These are phyloP conservation scores for Promerops cafer DNA, from an alignment of 2,113 vertebrate genomes.

Conservation along the genomic window DNA sequence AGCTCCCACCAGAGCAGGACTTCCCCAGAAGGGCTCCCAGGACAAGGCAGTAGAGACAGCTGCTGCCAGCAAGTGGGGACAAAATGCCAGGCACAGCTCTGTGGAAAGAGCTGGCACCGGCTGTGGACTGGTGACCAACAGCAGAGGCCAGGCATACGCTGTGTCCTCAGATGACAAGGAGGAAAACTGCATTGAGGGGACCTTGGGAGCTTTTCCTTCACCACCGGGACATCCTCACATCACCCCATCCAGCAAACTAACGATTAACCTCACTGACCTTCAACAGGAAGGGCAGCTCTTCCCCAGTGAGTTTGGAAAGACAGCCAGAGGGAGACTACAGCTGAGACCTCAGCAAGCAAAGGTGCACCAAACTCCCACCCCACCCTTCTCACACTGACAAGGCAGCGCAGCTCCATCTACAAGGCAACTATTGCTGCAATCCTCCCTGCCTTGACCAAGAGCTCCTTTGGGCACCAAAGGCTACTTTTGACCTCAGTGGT, in stretches of 20 bases:
- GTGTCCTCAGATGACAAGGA: background rate
- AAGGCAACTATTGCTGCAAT: background rate
- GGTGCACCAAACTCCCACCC: background rate
- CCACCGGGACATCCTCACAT: accelerated
- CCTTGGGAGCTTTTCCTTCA: background rate
- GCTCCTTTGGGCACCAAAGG: background rate
- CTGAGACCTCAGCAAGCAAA: background rate
- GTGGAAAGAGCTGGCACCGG: background rate
- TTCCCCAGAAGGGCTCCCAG: background rate
- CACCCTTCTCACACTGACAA: background rate
- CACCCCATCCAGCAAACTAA: background rate
- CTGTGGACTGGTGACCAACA: background rate
- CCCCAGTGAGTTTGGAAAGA: background rate
- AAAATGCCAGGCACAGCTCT: background rate
- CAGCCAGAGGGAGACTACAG: background rate
- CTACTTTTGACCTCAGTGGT: background rate
- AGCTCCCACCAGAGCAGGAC: background rate
- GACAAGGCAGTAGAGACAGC: background rate
- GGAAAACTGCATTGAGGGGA: background rate
- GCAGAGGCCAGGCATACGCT: accelerated
- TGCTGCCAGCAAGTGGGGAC: background rate
- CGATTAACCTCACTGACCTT: background rate
- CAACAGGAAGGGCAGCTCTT: background rate
- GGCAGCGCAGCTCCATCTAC: accelerated
- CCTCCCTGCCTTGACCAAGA: background rate